Base-by-base conservation (phyloP, 2,113 vertebrate species). In the Mustela nigripes region DNA sequence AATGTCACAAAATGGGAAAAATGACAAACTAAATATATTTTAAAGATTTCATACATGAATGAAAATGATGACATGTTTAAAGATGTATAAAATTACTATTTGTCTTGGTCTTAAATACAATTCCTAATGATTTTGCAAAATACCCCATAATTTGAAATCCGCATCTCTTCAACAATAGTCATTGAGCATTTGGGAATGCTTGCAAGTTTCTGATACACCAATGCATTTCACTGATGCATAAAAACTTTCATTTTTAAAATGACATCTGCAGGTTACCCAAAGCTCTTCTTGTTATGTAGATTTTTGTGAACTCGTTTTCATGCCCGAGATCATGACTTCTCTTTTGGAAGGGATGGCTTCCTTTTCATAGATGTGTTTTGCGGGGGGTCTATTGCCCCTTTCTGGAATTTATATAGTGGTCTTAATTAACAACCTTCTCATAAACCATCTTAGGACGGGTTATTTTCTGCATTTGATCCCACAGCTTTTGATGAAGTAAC, bases 401-500 rank as follows among this genome's bases (percentile, higher is more conserved):
- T 58, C 33, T 86, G 76, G 62, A 91, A 42, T 11, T 81, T 85
- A 10, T 5, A 1, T n/a, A 22, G 60, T 76, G 26, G 42, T 92
- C 36, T 79, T 33, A 33, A 19, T 15, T 42, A 53, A 1, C 36
- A 60, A 0, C 71, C 53, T 36, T 2, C 12, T 84, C 33, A 33
- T 83, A 62, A 36, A 28, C 42, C 33, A 89, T 56, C 58, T 50
- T 63, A 26, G 62, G 22, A 76, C 65, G 82, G 24, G 71, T 73
- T 80, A 31, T 82, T 87, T 86, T 96, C 79, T 91, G 16, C 71
- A 78, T 89, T 81, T 81, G 22, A 78, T 18, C 19, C 58, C 24
- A 79, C 24, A 81, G 11, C 15, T 39, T 90, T 82, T 82, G 50
- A 71, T 85, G 85, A 84, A 83, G 39, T 81, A 39, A 45, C 28